These are phyloP conservation scores for Stegastes partitus DNA, from an alignment of 2,113 vertebrate species.

Conservation along the genomic window DNA sequence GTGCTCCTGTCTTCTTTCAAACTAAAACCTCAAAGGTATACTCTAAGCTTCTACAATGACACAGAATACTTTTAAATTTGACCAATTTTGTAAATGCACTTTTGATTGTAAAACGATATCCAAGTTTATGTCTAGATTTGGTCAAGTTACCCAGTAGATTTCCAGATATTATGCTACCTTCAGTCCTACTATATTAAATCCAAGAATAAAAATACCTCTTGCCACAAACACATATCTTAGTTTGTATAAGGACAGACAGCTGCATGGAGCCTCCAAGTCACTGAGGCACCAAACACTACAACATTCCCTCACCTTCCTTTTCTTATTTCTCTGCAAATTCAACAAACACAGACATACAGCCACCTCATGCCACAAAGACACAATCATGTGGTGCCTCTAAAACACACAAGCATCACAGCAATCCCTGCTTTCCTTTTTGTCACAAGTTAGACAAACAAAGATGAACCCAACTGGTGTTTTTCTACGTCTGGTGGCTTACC, in stretches of 20 bases:
- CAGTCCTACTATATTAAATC: constrained; percentile 1
- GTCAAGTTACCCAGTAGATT: constrained; percentile 13
- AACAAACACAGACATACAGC: constrained; percentile 72
- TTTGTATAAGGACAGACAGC: constrained; percentile 34
- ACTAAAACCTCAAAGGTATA: no score
- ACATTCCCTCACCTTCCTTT: constrained; percentile 47
- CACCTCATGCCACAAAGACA: constrained; percentile 47
- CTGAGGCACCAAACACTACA: constrained; percentile 54
- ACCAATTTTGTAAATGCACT: background rate
- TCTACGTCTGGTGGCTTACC: constrained; percentile 55
- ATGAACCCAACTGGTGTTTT: constrained; percentile 64
- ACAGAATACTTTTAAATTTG: background rate
- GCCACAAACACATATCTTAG: constrained; percentile 31
- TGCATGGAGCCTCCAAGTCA: constrained; percentile 57
- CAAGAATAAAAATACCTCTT: constrained; percentile 23
- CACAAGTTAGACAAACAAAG: constrained; percentile 60
- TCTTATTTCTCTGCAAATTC: constrained; percentile 52
- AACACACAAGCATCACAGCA: constrained; percentile 48
- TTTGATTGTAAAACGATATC: background rate
- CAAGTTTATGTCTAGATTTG: background rate
- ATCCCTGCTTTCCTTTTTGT: constrained; percentile 56
- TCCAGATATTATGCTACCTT: constrained; percentile 6
- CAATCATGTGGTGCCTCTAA: constrained; percentile 65
- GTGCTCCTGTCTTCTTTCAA: no score
- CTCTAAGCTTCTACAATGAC: no score